Conservation (phyloP, 2,888 invertebrate species). For the Allolobophora icterica region DNA sequence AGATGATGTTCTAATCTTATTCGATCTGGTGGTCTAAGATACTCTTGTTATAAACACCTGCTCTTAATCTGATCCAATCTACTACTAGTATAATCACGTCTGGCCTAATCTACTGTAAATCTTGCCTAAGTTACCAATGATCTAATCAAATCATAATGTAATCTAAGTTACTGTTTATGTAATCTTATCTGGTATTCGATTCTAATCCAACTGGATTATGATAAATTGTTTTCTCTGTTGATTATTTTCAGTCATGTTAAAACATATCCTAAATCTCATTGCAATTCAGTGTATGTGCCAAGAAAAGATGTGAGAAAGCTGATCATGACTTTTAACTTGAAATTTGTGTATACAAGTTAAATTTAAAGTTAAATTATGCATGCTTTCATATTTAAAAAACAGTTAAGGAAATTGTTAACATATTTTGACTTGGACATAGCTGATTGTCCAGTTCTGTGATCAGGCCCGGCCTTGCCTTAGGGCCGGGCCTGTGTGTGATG, state of each 20-base stretch:
- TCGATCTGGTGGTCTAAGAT: no score
- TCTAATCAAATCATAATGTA: background rate
- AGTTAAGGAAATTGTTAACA: background rate
- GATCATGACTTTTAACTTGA: background rate
- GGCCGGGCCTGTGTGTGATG: no score
- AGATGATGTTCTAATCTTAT: no score
- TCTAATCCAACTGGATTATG: no score
- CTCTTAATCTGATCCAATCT: background rate
- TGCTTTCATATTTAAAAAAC: background rate
- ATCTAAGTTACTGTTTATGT: background rate
- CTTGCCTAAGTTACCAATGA: background rate
- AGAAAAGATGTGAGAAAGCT: background rate
- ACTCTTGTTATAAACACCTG: no score
- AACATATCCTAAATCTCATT: no score
- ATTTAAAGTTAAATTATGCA: background rate
- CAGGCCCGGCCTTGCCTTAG: no score
- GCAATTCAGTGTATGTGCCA: background rate
- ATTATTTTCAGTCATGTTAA: no score
- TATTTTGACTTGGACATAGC: background rate
- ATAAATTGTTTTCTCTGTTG: no score
- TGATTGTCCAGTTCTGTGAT: no score
- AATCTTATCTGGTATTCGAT: background rate
- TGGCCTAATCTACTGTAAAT: no score
- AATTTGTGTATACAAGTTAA: background rate
- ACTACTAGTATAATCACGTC: background rate